Evolutionary conservation across 1,140 invertebrate genomes (phyloP).

Genomic region (Drosophila littoralis): DNA sequence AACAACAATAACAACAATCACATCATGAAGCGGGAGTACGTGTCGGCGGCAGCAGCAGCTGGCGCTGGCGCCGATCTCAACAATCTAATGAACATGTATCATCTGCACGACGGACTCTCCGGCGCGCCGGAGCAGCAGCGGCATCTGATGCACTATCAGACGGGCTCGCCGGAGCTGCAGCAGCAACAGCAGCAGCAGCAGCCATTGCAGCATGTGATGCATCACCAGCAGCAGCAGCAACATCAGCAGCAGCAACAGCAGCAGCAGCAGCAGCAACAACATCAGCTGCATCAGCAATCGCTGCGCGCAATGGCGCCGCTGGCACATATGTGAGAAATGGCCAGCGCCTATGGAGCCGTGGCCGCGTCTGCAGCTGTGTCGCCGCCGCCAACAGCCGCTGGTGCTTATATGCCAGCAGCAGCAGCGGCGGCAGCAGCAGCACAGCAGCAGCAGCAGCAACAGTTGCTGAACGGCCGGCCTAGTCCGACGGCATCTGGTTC

Average conservation of each 20-base stretch:
- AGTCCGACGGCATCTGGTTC: conserved; percentile 79
- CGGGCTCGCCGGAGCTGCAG: conserved; percentile 81
- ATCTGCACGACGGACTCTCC: conserved; percentile 85
- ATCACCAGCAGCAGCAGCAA: conserved; percentile 82
- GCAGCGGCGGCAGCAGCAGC: conserved; percentile 37
- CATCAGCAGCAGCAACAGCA: conserved; percentile 68
- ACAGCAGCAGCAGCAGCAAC: conserved; percentile 55
- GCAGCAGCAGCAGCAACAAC: conserved; percentile 79
- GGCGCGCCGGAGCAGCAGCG: conserved; percentile 85
- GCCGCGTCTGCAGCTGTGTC: conserved; percentile 50
- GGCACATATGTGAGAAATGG: conserved; percentile 91
- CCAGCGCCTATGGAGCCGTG: conserved; percentile 75
- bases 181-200: conserved; percentile 83
- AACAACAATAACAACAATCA: conserved; percentile 79
- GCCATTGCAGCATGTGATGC: conserved; percentile 71
- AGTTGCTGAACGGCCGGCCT: conserved; percentile 63
- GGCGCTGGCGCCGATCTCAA: conserved; percentile 85
- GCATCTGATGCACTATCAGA: conserved; percentile 82
- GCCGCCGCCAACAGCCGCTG: conserved; percentile 49
- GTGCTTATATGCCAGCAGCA: conserved; percentile 48
- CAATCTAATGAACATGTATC: conserved; percentile 88
- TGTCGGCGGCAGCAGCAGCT: conserved; percentile 69
- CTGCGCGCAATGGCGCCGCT: conserved; percentile 88
- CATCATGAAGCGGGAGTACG: conserved; percentile 89
- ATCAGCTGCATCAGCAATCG: conserved; percentile 86